These are phyloP conservation scores for Drosophila hamatofila DNA, from an alignment of 2,888 invertebrate genomes.

Conservation along the genomic window DNA sequence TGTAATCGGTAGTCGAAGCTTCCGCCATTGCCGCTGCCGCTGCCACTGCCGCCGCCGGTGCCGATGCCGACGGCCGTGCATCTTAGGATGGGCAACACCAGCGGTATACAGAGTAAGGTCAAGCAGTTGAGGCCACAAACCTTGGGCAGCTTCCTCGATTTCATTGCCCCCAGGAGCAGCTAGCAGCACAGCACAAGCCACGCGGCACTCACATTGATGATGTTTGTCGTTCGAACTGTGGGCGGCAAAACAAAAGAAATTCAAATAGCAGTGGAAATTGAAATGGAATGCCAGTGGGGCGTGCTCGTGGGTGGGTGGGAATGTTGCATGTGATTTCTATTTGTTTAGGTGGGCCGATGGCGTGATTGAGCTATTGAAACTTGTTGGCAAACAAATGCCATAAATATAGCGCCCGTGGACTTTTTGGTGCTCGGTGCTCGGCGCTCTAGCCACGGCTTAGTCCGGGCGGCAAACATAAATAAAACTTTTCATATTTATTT, in stretches of 20 bases:
- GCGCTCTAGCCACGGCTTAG: conserved; percentile 15
- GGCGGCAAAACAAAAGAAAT: conserved; percentile 4
- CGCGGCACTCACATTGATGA: conserved; percentile 83
- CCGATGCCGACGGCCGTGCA: conserved; percentile 71
- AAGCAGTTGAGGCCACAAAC: conserved; percentile 85
- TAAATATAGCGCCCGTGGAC: conserved; percentile 71
- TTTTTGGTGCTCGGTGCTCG: conserved; percentile 3
- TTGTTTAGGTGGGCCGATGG: conserved; percentile 51
- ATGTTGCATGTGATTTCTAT: conserved; percentile 44
- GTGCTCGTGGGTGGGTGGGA: conserved; percentile 6
- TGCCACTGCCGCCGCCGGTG: conserved; percentile 19
- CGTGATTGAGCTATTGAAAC: conserved; percentile 80
- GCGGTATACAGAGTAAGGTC: conserved; percentile 84
- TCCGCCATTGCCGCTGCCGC: conserved; percentile 63
- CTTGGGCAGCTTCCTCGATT: conserved; percentile 85
- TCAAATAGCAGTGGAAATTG: conserved; percentile 3
- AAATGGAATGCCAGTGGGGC: conserved; percentile 7
- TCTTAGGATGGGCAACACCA: conserved; percentile 83
- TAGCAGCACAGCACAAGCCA: conserved; percentile 73
- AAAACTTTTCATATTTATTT: conserved; percentile 81
- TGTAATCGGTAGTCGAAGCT: conserved; percentile 87
- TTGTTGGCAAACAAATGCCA: conserved; percentile 82
- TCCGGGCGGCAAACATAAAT: conserved; percentile 67
- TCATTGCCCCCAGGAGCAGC: conserved; percentile 84
- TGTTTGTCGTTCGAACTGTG: conserved; percentile 63